A percentile compares a stretch with the other conserved stretches of the same genome.
phyloP scores from a whole-genome alignment of 2,888 invertebrate species.

The Epistrophe grossulariae region DNA sequence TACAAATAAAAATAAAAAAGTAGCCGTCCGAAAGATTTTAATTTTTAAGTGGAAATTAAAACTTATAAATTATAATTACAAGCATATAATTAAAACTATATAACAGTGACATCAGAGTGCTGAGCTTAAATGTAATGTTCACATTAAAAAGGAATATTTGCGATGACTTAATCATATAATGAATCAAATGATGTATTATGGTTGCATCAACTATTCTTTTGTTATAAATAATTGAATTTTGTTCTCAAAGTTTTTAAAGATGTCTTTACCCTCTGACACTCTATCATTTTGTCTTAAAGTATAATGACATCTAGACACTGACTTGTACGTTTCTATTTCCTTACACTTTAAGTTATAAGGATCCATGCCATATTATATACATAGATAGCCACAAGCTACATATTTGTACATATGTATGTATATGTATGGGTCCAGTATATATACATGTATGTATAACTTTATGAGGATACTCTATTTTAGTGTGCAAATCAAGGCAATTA shows the following conservation, averaged over 20 bases:
- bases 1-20: no score
- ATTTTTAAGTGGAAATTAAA: no score
- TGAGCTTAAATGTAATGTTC: no score
- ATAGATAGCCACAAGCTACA: not conserved
- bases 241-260: not conserved
- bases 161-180: no score
- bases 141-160: no score
- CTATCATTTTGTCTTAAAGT: not conserved
- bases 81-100: no score
- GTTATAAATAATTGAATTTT: not conserved
- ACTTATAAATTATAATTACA: no score
- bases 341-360: not conserved
- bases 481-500: constrained; percentile 73
- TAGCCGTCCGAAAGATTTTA: no score
- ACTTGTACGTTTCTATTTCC: not conserved
- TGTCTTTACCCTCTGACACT: not conserved
- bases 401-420: not conserved
- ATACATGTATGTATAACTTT: not conserved
- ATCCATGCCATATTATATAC: not conserved
- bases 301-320: not conserved
- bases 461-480: constrained; percentile 24
- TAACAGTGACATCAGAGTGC: no score
- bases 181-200: no score
- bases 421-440: not conserved
- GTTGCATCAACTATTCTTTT: no score